Evolutionary conservation across 2,113 vertebrate species (phyloP), one percentile per base, ranked within the genome.

Genomic region (Oceanites oceanicus): DNA sequence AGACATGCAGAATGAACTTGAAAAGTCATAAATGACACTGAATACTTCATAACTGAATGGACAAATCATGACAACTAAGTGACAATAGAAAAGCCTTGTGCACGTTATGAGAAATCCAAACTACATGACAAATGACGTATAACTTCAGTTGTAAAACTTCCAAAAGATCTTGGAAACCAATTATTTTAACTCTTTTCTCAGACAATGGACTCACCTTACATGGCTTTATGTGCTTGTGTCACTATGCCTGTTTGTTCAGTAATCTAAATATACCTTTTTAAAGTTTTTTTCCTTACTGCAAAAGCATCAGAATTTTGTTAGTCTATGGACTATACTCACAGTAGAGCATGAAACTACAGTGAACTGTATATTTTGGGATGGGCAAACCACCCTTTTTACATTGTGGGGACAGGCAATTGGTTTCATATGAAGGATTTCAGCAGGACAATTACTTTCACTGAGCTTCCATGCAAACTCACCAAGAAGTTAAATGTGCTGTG

Each of bases 1-100:
- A 86, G 94, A 86, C 71, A 82, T 22, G 40, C 49, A 59, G 40
- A 95, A 95, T 77, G 78, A 93, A 83, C 82, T 93, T 88, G 62
- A 86, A 94, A 93, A 90, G 71, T 75, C 36, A 68, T 71, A 77
- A 94, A 78, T 52, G 77, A 61, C 62, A 86, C 17, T 47, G 22
- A 84, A 78, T 53, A 62, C 15, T 75, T 85, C 79, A 71, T 67
- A 83, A 85, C 44, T 52, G 62, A 93, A 88, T 49, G 34, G 90
- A 82, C 40, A 88, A 88, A 79, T 76, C 8, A 6, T 17, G 71
- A 81, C 68, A 95, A 88, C 26, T 23, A 19, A 82, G 36, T 72
- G 58, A 94, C 74, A 90, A 82, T 12, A 47, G 66, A 84, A 85
- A 67, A 94, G 20, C 34, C 56, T 87, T 65, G n/a, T 34, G 58